Conservation (phyloP, 2,113 vertebrate genomes). For the Hystrix cristata region DNA sequence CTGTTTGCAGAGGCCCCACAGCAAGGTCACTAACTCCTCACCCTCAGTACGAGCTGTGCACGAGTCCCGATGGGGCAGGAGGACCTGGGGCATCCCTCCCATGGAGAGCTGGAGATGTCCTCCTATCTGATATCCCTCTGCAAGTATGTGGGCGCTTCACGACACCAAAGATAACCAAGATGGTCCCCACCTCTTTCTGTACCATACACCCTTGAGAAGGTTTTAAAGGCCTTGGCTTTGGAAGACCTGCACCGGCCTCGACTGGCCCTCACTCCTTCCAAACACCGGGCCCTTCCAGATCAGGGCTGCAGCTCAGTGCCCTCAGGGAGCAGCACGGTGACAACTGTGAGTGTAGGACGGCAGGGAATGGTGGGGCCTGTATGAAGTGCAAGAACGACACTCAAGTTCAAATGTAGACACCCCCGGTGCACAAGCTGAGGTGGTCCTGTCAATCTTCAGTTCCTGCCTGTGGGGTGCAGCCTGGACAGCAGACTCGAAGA, state of each 20-base stretch:
- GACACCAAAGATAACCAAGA: not conserved
- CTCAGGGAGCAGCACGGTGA: not conserved
- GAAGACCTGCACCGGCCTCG: not conserved
- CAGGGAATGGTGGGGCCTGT: not conserved
- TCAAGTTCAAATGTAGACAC: not conserved
- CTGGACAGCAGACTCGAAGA: not conserved
- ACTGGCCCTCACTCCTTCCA: not conserved
- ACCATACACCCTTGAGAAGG: not conserved
- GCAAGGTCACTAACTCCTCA: conserved; percentile 46
- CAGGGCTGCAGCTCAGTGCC: not conserved
- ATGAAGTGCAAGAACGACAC: not conserved
- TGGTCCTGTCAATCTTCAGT: not conserved
- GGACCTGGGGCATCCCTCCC: not conserved
- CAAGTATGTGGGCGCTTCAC: not conserved
- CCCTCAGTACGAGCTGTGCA: not conserved
- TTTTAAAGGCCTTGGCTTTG: not conserved
- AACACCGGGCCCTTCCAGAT: not conserved
- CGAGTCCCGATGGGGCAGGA: not conserved
- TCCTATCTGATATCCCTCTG: not conserved
- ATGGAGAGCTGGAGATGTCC: not conserved
- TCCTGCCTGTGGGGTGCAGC: not conserved
- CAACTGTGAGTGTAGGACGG: not conserved
- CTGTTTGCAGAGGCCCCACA: not conserved
- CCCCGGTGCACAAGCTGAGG: rapidly evolving
- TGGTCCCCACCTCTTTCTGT: not conserved